Evolutionary conservation across 2,888 invertebrate genomes (phyloP).

Genomic region (Rotaria sp.): DNA sequence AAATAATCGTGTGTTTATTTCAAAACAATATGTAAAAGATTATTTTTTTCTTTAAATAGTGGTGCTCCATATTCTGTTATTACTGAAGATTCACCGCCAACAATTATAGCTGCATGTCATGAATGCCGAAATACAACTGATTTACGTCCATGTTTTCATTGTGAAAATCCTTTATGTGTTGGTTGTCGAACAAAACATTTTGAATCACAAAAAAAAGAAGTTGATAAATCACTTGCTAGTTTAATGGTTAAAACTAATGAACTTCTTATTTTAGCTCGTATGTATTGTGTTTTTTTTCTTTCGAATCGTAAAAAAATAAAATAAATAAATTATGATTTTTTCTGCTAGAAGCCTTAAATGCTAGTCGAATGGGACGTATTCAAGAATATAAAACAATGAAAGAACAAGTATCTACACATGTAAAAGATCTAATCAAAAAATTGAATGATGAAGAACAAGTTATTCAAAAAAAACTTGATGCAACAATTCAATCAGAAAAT

Average conservation of each 20-base stretch:
- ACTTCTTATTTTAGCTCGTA: not conserved
- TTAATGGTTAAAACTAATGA: not conserved
- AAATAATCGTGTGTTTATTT: too few relatives aligned
- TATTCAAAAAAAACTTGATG: not conserved
- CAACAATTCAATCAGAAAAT: not conserved
- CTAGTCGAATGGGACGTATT: not conserved
- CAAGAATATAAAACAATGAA: not conserved
- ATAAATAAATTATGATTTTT: not conserved
- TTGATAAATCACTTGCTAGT: not conserved
- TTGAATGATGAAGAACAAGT: not conserved
- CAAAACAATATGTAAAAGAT: too few relatives aligned
- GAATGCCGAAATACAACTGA: not conserved
- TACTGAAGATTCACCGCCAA: not conserved
- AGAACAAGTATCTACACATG: not conserved
- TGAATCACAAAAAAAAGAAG: not conserved
- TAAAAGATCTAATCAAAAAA: not conserved
- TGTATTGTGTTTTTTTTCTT: not conserved
- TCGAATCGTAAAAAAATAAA: not conserved
- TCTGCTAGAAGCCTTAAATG: not conserved
- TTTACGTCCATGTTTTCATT: constrained; percentile 4
- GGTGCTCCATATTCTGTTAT: not conserved
- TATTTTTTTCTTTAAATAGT: not conserved
- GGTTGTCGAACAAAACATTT: not conserved
- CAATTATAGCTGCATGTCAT: not conserved
- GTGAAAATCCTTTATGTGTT: not conserved